Evolutionary conservation across 2,888 invertebrate genomes (phyloP).

Genomic region (Dorcus parallelipipedus): DNA sequence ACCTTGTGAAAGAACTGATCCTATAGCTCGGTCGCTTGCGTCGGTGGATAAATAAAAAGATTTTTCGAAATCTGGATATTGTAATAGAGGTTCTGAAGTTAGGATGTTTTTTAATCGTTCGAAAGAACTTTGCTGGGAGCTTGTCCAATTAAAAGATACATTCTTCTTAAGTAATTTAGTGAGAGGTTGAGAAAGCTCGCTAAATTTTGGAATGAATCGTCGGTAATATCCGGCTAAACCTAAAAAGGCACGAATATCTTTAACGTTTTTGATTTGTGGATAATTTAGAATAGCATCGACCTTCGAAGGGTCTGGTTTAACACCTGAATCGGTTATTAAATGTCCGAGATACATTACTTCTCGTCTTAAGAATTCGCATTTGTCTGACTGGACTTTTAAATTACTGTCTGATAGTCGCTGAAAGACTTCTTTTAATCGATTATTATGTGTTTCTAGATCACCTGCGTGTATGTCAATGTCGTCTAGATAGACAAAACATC

Average conservation of each 20-base stretch:
- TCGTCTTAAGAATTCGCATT: constrained; percentile 6
- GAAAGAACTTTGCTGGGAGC: constrained; percentile 1
- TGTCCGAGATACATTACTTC: constrained; percentile 10
- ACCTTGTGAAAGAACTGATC: constrained; percentile 10
- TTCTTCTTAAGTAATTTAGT: constrained; percentile 9
- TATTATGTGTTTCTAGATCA: constrained; percentile 19
- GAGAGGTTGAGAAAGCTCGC: constrained; percentile 9
- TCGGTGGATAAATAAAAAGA: constrained; percentile 13
- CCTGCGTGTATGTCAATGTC: constrained; percentile 23
- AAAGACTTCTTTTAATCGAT: constrained; percentile 15
- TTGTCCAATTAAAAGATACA: not conserved
- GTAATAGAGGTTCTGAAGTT: constrained; percentile 8
- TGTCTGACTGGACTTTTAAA: constrained; percentile 21
- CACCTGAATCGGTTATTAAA: constrained; percentile 1
- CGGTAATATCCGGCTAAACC: constrained; percentile 15
- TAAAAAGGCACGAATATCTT: constrained; percentile 14
- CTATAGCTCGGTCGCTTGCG: constrained; percentile 9
- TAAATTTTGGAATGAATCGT: constrained; percentile 12
- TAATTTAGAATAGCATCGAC: constrained; percentile 5
- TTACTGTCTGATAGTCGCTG: constrained; percentile 1
- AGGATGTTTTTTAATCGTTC: constrained; percentile 8
- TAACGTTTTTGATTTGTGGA: constrained; percentile 3
- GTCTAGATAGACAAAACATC: constrained; percentile 26
- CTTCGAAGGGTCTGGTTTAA: constrained; percentile 13
- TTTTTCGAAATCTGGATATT: constrained; percentile 14